A percentile compares a stretch with the other conserved stretches of the same genome.
phyloP scores from a whole-genome alignment of 2,797 vertebrate species.

The Tapera naevia region DNA sequence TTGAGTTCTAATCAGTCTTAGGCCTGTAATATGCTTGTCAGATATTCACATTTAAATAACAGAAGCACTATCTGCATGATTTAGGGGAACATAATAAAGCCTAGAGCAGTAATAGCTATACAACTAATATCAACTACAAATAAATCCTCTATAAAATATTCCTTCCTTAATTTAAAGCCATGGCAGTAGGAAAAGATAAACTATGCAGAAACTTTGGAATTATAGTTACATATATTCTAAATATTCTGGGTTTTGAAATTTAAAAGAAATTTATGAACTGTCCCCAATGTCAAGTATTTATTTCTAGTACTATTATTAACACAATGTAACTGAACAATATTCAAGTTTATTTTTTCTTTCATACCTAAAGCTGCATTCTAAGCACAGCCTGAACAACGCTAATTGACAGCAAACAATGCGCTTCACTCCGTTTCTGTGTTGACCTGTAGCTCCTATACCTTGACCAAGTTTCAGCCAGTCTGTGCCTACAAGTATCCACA shows the following conservation, averaged over 20 bases:
- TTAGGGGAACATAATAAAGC: background rate
- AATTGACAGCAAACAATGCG: background rate
- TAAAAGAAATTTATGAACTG: background rate
- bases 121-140: background rate
- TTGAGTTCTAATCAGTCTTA: background rate
- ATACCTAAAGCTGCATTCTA: background rate
- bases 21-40: background rate
- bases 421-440: background rate
- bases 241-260: background rate
- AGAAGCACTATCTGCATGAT: background rate
- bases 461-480: background rate
- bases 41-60: constrained; percentile 32
- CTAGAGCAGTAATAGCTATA: background rate
- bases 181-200: background rate
- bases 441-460: background rate
- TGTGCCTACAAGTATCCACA: background rate
- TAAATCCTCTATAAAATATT: background rate
- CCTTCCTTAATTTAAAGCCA: background rate
- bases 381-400: background rate
- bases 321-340: background rate
- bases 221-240: background rate
- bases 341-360: background rate
- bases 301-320: background rate
- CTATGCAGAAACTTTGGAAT: background rate
- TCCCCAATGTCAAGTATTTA: background rate